Evolutionary conservation across 2,113 vertebrate genomes (phyloP).

Genomic region (Odocoileus hemionus): DNA sequence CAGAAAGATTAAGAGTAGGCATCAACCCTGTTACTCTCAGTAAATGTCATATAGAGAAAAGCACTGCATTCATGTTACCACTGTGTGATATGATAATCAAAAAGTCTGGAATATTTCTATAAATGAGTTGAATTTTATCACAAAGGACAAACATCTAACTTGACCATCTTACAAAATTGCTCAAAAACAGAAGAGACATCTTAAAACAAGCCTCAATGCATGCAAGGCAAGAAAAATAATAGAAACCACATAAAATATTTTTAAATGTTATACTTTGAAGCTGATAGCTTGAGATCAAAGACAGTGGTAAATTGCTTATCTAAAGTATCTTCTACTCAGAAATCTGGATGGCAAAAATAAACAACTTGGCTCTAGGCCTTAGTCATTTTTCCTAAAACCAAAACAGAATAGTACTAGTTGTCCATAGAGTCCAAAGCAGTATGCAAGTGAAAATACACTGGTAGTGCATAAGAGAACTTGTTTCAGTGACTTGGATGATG

Average conservation of each 20-base stretch:
- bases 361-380: conserved; percentile 41
- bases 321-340: conserved; percentile 60
- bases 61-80: neutral
- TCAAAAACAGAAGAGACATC: conserved; percentile 44
- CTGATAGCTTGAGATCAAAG: conserved; percentile 71
- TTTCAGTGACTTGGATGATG: neutral
- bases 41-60: conserved; percentile 1
- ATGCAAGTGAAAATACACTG: neutral
- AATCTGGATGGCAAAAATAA: conserved; percentile 66
- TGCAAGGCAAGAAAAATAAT: conserved; percentile 45
- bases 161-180: conserved; percentile 66
- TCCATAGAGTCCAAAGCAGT: neutral
- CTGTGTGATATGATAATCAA: conserved; percentile 6
- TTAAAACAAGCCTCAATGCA: conserved; percentile 49
- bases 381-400: conserved; percentile 32
- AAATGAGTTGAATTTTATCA: conserved; percentile 38
- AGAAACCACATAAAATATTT: conserved; percentile 69
- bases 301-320: conserved; percentile 50
- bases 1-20: neutral
- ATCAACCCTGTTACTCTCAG: neutral
- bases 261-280: conserved; percentile 69
- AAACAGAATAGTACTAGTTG: neutral
- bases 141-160: conserved; percentile 52
- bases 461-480: neutral
- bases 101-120: neutral